Conservation (phyloP, 37 sponge, comb jelly and placozoan species). For the Corticium candelabrum region DNA sequence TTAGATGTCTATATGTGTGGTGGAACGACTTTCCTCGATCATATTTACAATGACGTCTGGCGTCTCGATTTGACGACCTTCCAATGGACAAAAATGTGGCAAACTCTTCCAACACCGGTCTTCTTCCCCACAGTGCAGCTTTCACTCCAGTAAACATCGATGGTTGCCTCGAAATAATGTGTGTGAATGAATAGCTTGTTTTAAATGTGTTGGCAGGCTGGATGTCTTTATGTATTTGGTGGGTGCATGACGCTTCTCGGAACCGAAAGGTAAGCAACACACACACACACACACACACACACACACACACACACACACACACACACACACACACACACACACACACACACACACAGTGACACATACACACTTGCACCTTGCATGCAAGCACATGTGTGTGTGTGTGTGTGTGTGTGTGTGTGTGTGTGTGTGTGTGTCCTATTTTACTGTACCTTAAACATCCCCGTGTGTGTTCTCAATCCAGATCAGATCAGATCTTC, state of each 20-base stretch:
- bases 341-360: neutral
- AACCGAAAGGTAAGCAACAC: neutral
- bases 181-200: neutral
- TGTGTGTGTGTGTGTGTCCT: no score
- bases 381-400: no score
- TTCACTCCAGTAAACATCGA: neutral
- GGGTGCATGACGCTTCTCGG: neutral
- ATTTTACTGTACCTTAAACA: no score
- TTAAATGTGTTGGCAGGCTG: neutral
- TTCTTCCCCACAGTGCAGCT: neutral
- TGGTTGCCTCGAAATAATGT: neutral
- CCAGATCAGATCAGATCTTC: neutral
- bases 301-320: no score
- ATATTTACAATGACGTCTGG: neutral
- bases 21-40: neutral
- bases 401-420: no score
- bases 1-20: neutral
- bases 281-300: neutral
- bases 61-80: neutral
- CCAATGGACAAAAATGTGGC: neutral
- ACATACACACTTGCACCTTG: no score
- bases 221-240: neutral
- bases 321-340: neutral
- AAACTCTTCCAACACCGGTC: neutral
- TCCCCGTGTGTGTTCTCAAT: no score